Percentiles rank a stretch among this genome's conserved stretches.
Evolutionary conservation across 2,113 vertebrate species (phyloP).

Genomic region (Cyprinodon brontotheroides): DNA sequence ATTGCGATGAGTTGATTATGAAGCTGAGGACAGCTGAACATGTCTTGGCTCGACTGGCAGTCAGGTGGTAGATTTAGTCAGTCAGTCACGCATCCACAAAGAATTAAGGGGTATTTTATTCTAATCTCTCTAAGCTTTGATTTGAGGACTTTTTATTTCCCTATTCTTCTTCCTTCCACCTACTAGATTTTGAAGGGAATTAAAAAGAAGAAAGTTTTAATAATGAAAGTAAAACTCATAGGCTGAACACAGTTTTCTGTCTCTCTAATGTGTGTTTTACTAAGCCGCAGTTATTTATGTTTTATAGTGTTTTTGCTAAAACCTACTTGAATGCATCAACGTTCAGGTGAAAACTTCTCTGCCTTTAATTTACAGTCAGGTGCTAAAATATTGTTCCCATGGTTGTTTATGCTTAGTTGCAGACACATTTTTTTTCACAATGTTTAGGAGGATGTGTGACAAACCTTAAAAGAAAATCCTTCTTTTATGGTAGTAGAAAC

Average conservation of each 20-base stretch:
- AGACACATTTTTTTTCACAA: neutral
- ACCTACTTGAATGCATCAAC: neutral
- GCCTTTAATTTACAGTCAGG: neutral
- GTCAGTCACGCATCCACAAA: neutral
- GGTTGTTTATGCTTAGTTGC: neutral
- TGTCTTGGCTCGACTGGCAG: neutral
- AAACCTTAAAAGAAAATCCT: neutral
- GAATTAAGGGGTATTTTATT: neutral
- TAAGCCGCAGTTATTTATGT: neutral
- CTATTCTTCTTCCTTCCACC: neutral
- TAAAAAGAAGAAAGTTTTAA: neutral
- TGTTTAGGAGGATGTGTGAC: neutral
- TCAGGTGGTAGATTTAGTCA: neutral
- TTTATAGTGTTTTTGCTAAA: neutral
- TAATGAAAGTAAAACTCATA: neutral
- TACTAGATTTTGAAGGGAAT: neutral
- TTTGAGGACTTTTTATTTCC: neutral
- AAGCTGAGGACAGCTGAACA: neutral
- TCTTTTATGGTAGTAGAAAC: neutral
- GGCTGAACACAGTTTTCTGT: neutral
- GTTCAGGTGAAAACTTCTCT: neutral
- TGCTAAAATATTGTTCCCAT: constrained; percentile 4
- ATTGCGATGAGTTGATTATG: neutral
- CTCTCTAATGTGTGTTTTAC: neutral
- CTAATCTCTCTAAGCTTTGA: neutral